Conservation (phyloP, 2,888 invertebrate genomes). For the Hypercompe scribonia region DNA sequence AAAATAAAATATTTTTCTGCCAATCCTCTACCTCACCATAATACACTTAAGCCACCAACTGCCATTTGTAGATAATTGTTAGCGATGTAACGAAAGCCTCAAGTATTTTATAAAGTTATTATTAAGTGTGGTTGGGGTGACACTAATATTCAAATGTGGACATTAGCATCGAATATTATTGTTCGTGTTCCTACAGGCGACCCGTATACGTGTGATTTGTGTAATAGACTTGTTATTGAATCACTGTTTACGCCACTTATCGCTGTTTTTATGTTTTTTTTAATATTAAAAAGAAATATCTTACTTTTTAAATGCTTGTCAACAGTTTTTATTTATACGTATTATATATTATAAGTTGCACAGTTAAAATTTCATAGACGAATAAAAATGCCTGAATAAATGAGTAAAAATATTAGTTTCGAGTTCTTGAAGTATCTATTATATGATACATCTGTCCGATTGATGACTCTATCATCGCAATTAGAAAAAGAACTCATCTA, state of each 20-base stretch:
- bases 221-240: conserved; percentile 28
- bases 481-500: no score
- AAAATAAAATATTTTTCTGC: neutral
- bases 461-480: no score
- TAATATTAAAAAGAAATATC: neutral
- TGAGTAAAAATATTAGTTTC: no score
- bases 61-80: neutral
- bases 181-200: conserved; percentile 24
- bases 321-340: no score
- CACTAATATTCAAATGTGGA: conserved; percentile 36
- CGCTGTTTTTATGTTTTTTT: neutral
- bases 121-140: conserved; percentile 22
- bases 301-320: neutral
- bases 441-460: no score
- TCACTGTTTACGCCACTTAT: conserved; percentile 25
- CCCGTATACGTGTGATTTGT: conserved; percentile 25
- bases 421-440: no score
- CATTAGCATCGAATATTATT: conserved; percentile 35
- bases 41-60: neutral
- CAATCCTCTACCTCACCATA: neutral
- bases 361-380: no score
- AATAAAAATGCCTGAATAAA: no score
- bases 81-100: neutral
- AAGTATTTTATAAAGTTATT: conserved; percentile 20
- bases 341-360: neutral